phyloP scores from a whole-genome alignment of 2,888 invertebrate genomes.

The Dichetophora obliterata region DNA sequence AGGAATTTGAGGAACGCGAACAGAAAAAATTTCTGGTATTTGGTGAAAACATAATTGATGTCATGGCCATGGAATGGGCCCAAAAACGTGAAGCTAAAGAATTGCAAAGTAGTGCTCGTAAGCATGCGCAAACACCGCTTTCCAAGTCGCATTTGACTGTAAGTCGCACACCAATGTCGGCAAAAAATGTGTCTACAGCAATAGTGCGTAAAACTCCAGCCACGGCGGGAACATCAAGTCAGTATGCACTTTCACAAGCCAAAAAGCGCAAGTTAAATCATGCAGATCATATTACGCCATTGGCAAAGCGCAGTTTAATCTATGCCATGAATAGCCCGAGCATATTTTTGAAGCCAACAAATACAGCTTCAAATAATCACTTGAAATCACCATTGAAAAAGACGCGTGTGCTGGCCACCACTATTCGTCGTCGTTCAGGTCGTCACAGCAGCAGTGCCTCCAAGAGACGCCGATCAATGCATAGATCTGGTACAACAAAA shows the following conservation, averaged over 20 bases:
- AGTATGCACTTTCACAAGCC: slow-evolving; percentile 36
- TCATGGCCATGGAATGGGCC: slow-evolving; percentile 76
- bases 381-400: slow-evolving; percentile 28
- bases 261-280: slow-evolving; percentile 58
- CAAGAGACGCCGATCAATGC: slow-evolving; percentile 52
- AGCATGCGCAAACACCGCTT: slow-evolving; percentile 53
- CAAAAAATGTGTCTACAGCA: slow-evolving; percentile 48
- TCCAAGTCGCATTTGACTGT: slow-evolving; percentile 33
- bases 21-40: slow-evolving; percentile 74
- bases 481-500: slow-evolving; percentile 9
- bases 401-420: background rate
- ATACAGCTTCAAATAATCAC: slow-evolving; percentile 14
- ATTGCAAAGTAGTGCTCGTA: slow-evolving; percentile 70
- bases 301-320: slow-evolving; percentile 62
- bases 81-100: slow-evolving; percentile 68
- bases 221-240: background rate
- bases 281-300: slow-evolving; percentile 48
- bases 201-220: slow-evolving; percentile 20
- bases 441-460: slow-evolving; percentile 11
- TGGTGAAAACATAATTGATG: slow-evolving; percentile 75
- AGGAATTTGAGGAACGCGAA: slow-evolving; percentile 72
- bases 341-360: slow-evolving; percentile 49
- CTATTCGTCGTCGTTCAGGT: slow-evolving; percentile 26
- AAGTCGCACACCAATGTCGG: slow-evolving; percentile 59
- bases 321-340: slow-evolving; percentile 54